A percentile compares a stretch with the other conserved stretches of the same genome.
phyloP scores from a whole-genome alignment of 1,140 invertebrate genomes.

The Magallana ariakensis region DNA sequence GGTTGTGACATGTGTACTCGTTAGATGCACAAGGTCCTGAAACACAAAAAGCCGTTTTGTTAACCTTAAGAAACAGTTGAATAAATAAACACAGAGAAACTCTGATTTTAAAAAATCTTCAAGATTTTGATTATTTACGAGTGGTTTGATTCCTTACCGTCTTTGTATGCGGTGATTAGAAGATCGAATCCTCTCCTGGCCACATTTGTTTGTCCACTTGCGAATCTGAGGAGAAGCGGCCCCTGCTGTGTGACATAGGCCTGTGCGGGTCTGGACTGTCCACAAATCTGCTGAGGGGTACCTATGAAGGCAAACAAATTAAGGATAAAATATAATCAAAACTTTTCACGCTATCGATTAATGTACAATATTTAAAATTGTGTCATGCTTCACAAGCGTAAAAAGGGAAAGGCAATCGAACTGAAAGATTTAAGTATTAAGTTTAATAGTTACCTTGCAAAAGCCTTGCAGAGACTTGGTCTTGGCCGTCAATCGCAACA shows the following conservation, averaged over 20 bases:
- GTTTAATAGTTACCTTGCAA: constrained; percentile 43
- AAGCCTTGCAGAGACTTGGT: constrained; percentile 40
- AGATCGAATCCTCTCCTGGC: constrained; percentile 54
- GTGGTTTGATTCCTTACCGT: constrained; percentile 37
- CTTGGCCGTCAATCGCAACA: constrained; percentile 48
- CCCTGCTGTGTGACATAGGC: constrained; percentile 50
- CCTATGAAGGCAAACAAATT: constrained; percentile 39
- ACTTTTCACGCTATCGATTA: neutral
- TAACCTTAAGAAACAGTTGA: too few species aligned
- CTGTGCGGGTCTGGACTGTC: constrained; percentile 26
- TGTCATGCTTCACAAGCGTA: too few species aligned
- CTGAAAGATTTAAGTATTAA: too few species aligned
- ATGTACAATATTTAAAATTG: too few species aligned
- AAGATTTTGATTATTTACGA: too few species aligned
- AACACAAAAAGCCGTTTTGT: neutral
- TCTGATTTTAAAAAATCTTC: too few species aligned
- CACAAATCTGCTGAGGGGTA: constrained; percentile 51
- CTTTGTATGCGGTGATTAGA: constrained; percentile 52
- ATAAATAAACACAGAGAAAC: too few species aligned
- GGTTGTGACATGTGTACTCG: constrained; percentile 55
- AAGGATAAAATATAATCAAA: neutral
- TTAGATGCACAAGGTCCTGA: constrained; percentile 48
- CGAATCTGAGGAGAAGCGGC: constrained; percentile 45
- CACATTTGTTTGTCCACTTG: constrained; percentile 47
- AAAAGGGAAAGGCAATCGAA: too few species aligned